Base-by-base conservation (phyloP, 2,888 invertebrate species). In the Pogonocherus hispidulus region DNA sequence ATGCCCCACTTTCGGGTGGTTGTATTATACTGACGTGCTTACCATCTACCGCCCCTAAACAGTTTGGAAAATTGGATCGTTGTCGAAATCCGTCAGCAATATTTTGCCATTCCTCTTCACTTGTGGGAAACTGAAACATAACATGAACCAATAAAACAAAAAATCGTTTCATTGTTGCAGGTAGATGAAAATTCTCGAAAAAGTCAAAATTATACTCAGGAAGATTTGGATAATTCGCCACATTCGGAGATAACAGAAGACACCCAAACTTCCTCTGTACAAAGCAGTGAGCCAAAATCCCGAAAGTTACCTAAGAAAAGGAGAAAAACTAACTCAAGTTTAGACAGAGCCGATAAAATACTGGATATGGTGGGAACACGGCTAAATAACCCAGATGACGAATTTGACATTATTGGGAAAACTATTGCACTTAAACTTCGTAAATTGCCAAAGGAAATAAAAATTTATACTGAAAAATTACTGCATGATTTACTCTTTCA, bases 11-110 rank as follows among this genome's bases (percentile, higher is more conserved):
- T 51, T 62, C 65, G 4, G 55, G 41, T 52, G 77, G 76, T 35
- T 73, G 68, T 37, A 70, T 46, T 19, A 78, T 77, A 16, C 47
- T 49, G n/a, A 77, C 57, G 64, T 78, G 76, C 63, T 78, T 78
- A 23, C 76, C 72, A 59, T 77, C 77, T 22, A 79, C 16, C 18
- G 73, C 71, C 20, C 76, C 74, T 41, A 77, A 52, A 57, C 71
- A 76, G 62, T 78, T 60, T 18, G 71, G 69, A 59, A 78, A 75
- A 56, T 78, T 69, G 56, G 66, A 69, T 49, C 47, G 64, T 54
- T 67, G 60, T 63, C 77, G 57, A 70, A 76, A 79, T 46, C 65
- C 60, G 1, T 67, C 41, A 22, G 72, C 41, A 41, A 41, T 41
- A 41, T 3, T 6, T 11, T 41, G 4, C 41, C 41, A 41, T 11